A percentile compares a stretch with the other conserved stretches of the same genome.
These are phyloP conservation scores for Garra rufa DNA, from an alignment of 2,113 vertebrate species.

Conservation along the genomic window DNA sequence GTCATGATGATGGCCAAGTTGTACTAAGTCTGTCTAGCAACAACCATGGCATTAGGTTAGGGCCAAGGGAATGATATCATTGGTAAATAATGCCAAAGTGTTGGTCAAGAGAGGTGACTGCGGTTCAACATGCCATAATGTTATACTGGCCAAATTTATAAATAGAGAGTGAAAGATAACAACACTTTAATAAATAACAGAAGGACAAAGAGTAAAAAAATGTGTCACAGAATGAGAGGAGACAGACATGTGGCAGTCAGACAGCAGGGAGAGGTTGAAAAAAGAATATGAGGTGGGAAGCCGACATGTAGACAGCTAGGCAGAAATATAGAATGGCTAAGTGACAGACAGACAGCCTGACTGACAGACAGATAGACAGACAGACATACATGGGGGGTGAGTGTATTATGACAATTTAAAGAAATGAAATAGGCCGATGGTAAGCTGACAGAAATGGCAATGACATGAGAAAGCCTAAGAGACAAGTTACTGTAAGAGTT, in stretches of 20 bases:
- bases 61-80: slow-evolving; percentile 41
- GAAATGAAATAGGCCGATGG: slow-evolving; percentile 54
- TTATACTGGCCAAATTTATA: background rate
- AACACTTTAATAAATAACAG: slow-evolving; percentile 3
- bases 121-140: background rate
- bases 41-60: slow-evolving; percentile 22
- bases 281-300: slow-evolving; percentile 21
- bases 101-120: background rate
- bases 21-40: slow-evolving; percentile 45
- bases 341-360: slow-evolving; percentile 12
- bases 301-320: slow-evolving; percentile 35
- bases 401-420: background rate
- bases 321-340: slow-evolving; percentile 40
- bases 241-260: background rate
- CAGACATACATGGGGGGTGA: slow-evolving; percentile 41
- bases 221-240: background rate
- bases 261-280: slow-evolving; percentile 5
- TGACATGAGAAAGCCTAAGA: background rate
- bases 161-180: background rate
- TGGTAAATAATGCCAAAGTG: slow-evolving; percentile 36
- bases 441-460: slow-evolving; percentile 43
- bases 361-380: slow-evolving; percentile 7
- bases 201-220: slow-evolving; percentile 1
- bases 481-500: background rate
- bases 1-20: slow-evolving; percentile 17